These are phyloP conservation scores for Netelia inedita DNA, from an alignment of 2,888 invertebrate species.

Conservation along the genomic window DNA sequence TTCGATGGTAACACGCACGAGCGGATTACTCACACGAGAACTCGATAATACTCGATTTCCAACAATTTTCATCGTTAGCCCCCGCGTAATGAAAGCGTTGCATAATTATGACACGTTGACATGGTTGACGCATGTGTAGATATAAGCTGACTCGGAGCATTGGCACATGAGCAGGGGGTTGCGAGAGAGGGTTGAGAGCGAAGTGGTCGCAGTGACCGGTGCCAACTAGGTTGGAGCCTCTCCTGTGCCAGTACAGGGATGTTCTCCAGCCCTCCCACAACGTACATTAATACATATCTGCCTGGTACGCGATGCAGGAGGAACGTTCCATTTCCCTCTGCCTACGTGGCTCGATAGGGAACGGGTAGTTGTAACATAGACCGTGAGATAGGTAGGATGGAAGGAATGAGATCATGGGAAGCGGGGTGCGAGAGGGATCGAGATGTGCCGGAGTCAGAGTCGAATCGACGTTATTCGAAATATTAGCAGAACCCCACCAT, in stretches of 20 bases:
- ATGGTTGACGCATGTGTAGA: conserved; percentile 32
- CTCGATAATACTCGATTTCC: conserved; percentile 47
- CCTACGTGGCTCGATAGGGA: conserved; percentile 6
- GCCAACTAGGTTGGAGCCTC: conserved; percentile 52
- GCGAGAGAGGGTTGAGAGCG: not conserved
- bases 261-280: conserved; percentile 21
- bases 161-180: conserved; percentile 1
- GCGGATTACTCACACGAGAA: conserved; percentile 2
- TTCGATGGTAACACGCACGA: not conserved
- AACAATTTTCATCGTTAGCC: conserved; percentile 62
- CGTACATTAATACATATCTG: conserved; percentile 11
- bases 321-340: conserved; percentile 29
- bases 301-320: conserved; percentile 15
- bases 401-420: conserved; percentile 58
- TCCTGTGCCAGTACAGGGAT: not conserved
- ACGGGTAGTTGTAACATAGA: conserved; percentile 35
- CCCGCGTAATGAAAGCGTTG: conserved; percentile 54
- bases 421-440: conserved; percentile 5
- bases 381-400: conserved; percentile 43
- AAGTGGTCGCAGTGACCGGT: conserved; percentile 48
- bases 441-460: conserved; percentile 60
- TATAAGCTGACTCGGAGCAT: conserved; percentile 19
- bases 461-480: conserved; percentile 82
- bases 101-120: conserved; percentile 65
- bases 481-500: conserved; percentile 78